Base-by-base conservation (phyloP, 2,113 vertebrate genomes). In the Ranitomeya variabilis region DNA sequence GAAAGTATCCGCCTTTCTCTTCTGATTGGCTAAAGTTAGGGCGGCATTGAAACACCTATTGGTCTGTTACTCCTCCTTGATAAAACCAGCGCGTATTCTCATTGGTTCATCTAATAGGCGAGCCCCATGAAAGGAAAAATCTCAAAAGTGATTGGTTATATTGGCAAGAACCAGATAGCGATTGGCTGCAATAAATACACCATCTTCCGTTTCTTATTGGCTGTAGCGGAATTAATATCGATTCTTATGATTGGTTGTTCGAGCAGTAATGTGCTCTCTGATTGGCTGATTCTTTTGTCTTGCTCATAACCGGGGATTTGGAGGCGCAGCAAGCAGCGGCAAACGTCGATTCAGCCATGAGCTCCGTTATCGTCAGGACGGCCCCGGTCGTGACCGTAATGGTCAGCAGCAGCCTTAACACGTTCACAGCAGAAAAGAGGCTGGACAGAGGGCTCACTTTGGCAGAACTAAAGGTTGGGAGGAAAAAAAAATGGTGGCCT, bases 391-490 rank as follows among this genome's bases (percentile, higher is more conserved):
- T 97, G 81, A 92, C 93, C 26, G 93, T 97, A 73, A 94, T 95
- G 69, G 71, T 98, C 69, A 97, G 96, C 37, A 97, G 94, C 93
- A 95, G 93, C 85, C 89, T 97, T 26, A 96, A 94, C 87, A 92
- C 92, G 31, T 97, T 96, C 83, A 95, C 95, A 67, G 90, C 90
- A 6, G 92, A 92, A 60, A 94, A 95, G 86, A 94, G 94, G 26
- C 97, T 96, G 90, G 94, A 94, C 67, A 94, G 96, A 80, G 95
- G 96, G 31, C 92, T 97, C 74, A 96, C 92, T 23, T 90, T 98
- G 87, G 96, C 95, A 4, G 96, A 97, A 71, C 92, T 97, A 18
- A 98, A 98, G 96, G 97, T 88, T 97, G 90, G 90, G 90, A 67
- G 26, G 77, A 90, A 89, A 74, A 6, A 14, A 84, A 91, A 87